These are phyloP conservation scores for Pocillopora meandrina DNA, from an alignment of 92 coral and sea anemone genomes.

Conservation along the genomic window DNA sequence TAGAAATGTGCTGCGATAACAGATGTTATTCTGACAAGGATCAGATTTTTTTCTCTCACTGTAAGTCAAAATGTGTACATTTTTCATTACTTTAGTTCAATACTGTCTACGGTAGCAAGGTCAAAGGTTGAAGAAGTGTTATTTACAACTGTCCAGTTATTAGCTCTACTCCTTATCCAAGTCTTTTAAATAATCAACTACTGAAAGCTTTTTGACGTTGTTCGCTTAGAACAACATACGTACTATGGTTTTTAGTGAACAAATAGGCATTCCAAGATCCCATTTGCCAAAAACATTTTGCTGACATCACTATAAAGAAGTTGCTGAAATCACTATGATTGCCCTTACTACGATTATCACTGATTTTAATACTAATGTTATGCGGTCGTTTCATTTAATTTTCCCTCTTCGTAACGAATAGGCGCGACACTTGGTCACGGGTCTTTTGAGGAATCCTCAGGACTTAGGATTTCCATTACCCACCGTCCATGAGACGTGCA, in stretches of 20 bases:
- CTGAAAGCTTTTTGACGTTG: too few relatives aligned
- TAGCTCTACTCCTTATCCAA: too few relatives aligned
- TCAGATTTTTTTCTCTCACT: conserved; percentile 7
- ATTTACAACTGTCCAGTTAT: too few relatives aligned
- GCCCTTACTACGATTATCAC: background rate
- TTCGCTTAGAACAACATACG: too few relatives aligned
- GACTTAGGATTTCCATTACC: background rate
- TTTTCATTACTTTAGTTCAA: background rate
- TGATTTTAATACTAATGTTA: background rate
- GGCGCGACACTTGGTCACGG: conserved; percentile 17
- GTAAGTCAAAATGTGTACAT: background rate
- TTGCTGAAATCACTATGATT: background rate
- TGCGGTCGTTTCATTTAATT: background rate
- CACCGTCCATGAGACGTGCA: background rate
- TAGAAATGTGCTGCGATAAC: background rate
- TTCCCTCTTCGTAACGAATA: background rate
- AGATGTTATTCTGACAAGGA: conserved; percentile 7
- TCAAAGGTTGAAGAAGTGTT: too few relatives aligned
- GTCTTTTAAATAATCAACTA: too few relatives aligned
- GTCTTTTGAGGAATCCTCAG: conserved; percentile 5
- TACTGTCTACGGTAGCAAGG: too few relatives aligned
- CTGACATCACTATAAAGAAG: too few relatives aligned
- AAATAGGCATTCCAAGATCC: too few relatives aligned
- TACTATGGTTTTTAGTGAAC: too few relatives aligned
- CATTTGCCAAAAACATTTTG: too few relatives aligned